phyloP scores from a whole-genome alignment of 2,888 invertebrate species.

The Prosopocoilus inquinatus region DNA sequence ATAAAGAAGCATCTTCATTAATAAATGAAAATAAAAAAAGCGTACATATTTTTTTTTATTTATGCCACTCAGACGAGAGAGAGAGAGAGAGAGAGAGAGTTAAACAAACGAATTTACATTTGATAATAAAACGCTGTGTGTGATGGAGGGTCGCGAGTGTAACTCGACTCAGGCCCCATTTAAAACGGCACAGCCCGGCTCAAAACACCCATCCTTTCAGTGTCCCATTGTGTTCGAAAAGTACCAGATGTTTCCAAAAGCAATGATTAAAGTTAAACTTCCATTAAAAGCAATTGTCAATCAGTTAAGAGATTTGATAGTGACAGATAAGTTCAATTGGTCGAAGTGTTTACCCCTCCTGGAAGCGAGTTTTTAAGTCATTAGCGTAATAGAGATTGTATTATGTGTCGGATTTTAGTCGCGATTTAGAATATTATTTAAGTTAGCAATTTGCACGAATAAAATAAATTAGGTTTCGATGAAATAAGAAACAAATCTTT shows the following conservation, averaged over 20 bases:
- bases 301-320: slow-evolving; percentile 45
- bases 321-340: slow-evolving; percentile 46
- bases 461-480: too few relatives aligned
- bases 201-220: slow-evolving; percentile 36
- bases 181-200: slow-evolving; percentile 34
- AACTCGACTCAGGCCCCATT: slow-evolving; percentile 43
- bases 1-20: too few relatives aligned
- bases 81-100: too few relatives aligned
- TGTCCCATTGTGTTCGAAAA: slow-evolving; percentile 34
- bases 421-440: background rate
- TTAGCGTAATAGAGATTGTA: slow-evolving; percentile 8
- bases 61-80: too few relatives aligned
- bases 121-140: background rate
- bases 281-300: slow-evolving; percentile 47
- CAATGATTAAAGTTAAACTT: slow-evolving; percentile 50
- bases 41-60: too few relatives aligned
- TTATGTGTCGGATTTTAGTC: background rate
- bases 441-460: background rate
- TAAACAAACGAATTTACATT: too few relatives aligned
- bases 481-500: too few relatives aligned
- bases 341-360: slow-evolving; percentile 34
- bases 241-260: slow-evolving; percentile 49
- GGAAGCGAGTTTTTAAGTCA: slow-evolving; percentile 13
- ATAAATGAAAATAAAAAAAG: too few relatives aligned
- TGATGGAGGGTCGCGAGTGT: slow-evolving; percentile 28